Evolutionary conservation across 2,888 invertebrate species (phyloP).

Genomic region (Agrochola macilenta): DNA sequence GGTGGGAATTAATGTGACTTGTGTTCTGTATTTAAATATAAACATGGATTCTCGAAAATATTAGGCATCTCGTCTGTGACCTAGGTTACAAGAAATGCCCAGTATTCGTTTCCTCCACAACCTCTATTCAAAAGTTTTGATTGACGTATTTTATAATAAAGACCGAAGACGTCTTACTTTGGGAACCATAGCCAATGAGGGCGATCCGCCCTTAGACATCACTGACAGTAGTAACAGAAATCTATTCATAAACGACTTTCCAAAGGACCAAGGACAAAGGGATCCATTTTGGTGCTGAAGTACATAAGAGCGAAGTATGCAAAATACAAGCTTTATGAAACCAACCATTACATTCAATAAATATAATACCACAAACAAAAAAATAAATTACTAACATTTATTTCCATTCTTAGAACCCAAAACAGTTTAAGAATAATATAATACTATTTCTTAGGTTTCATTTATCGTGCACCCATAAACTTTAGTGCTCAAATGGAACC

Average conservation of each 20-base stretch:
- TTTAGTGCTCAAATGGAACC: constrained; percentile 33
- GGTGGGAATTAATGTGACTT: constrained; percentile 2
- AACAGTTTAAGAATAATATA: constrained; percentile 28
- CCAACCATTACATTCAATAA: background rate
- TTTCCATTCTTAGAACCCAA: constrained; percentile 2
- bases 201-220: background rate
- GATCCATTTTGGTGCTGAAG: background rate
- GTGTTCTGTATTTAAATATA: background rate
- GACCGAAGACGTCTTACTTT: background rate
- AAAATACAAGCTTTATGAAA: background rate
- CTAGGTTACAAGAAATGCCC: background rate
- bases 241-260: background rate
- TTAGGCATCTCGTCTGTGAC: background rate
- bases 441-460: constrained; percentile 25
- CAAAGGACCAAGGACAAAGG: background rate
- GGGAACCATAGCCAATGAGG: no score
- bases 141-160: background rate
- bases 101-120: background rate
- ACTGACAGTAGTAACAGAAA: background rate
- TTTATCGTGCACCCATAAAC: constrained; percentile 42
- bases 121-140: background rate
- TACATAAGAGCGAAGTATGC: background rate
- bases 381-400: background rate
- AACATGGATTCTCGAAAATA: background rate
- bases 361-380: background rate